Percentiles rank a stretch among this genome's conserved stretches.
Conservation (phyloP, 2,113 vertebrate genomes). For the Anolis carolinensis region DNA sequence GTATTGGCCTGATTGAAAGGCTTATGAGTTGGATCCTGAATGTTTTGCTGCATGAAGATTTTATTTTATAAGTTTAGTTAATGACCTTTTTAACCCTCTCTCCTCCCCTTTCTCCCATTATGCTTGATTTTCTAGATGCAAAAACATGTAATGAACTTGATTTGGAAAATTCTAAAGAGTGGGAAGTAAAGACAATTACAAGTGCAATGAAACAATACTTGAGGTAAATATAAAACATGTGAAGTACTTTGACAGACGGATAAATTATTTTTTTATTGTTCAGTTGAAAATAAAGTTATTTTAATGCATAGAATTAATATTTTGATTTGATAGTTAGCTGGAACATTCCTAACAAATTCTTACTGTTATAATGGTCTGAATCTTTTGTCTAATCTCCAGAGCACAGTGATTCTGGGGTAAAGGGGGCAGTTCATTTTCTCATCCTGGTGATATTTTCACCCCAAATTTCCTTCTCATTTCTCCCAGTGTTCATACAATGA, state of each 20-base stretch:
- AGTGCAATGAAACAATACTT: constrained; percentile 94
- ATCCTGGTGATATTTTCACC: background rate
- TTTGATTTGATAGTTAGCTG: background rate
- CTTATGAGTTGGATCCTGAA: background rate
- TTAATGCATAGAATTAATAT: background rate
- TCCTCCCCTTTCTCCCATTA: constrained; percentile 10
- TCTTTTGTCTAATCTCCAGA: background rate
- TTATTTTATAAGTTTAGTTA: background rate
- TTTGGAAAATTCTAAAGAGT: constrained; percentile 85
- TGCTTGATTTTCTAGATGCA: constrained; percentile 76
- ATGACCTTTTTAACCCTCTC: constrained; percentile 25
- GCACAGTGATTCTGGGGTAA: background rate
- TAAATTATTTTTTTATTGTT: background rate
- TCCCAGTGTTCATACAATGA: background rate
- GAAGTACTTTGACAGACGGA: background rate
- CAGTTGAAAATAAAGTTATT: background rate
- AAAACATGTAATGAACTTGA: constrained; percentile 88
- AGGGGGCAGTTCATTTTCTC: background rate
- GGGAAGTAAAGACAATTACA: constrained; percentile 97
- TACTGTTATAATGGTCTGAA: background rate
- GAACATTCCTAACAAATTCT: background rate
- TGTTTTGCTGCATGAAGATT: background rate
- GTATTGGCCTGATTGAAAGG: background rate
- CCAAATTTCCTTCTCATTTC: background rate
- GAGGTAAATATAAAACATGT: constrained; percentile 76